These are phyloP conservation scores for Cepphus grylle DNA, from an alignment of 2,113 vertebrate genomes.

Conservation along the genomic window DNA sequence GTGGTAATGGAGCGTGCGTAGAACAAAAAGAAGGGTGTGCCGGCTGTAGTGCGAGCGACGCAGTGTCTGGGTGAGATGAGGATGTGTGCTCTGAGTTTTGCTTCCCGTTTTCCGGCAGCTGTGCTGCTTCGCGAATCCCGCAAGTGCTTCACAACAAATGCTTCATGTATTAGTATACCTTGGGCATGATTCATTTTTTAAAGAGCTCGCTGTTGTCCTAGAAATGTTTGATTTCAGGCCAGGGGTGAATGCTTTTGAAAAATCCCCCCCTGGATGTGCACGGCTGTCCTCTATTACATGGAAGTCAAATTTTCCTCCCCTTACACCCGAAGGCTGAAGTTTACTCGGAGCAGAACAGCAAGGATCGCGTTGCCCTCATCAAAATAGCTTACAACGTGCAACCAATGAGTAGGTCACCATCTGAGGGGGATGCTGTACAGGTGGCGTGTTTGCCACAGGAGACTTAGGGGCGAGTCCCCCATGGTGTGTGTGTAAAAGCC, in stretches of 20 bases:
- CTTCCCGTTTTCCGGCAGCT: neutral
- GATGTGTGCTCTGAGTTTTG: neutral
- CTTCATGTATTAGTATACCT: neutral
- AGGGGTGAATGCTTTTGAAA: conserved; percentile 1
- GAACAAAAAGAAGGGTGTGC: neutral
- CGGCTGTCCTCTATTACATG: conserved; percentile 22
- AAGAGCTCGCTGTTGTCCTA: neutral
- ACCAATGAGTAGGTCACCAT: conserved; percentile 55
- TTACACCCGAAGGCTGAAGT: conserved; percentile 19
- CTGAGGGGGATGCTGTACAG: conserved; percentile 21
- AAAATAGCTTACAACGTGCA: conserved; percentile 44
- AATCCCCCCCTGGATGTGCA: neutral
- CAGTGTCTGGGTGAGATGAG: neutral
- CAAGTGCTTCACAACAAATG: neutral
- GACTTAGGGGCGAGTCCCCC: conserved; percentile 1
- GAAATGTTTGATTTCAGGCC: neutral
- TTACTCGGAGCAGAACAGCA: conserved; percentile 52
- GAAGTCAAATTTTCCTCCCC: conserved; percentile 19
- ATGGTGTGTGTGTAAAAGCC: conserved; percentile 1
- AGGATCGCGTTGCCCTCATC: neutral
- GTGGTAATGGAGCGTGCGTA: neutral
- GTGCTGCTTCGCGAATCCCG: neutral
- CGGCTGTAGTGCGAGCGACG: neutral
- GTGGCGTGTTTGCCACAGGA: conserved; percentile 31
- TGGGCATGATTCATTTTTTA: neutral